These are phyloP conservation scores for Pica pica DNA, from an alignment of 2,113 vertebrate species.

Conservation along the genomic window DNA sequence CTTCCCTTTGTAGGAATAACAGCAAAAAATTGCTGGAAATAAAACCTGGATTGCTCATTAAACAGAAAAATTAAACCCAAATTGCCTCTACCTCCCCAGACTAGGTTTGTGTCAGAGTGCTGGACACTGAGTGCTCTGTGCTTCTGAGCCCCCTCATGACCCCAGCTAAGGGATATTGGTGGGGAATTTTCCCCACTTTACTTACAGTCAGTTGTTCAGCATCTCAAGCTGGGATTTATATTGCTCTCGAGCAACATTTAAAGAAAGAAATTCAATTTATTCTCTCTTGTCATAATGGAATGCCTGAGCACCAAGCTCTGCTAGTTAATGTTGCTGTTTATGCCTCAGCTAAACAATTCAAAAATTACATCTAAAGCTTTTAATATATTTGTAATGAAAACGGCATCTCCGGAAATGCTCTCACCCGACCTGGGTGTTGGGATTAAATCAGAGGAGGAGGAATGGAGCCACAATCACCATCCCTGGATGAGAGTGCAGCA, in stretches of 20 bases:
- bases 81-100: background rate
- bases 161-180: background rate
- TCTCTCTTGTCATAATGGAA: background rate
- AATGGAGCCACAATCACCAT: background rate
- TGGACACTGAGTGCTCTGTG: background rate
- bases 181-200: background rate
- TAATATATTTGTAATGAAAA: conserved; percentile 38
- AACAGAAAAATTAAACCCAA: background rate
- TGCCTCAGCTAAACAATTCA: conserved; percentile 16
- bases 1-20: background rate
- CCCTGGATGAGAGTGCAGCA: background rate
- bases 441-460: background rate
- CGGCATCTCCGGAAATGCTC: background rate
- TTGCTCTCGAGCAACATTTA: conserved; percentile 20
- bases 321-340: conserved; percentile 41
- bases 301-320: background rate
- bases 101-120: background rate
- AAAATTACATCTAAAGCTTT: conserved; percentile 9
- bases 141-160: background rate
- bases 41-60: background rate
- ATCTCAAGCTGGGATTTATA: background rate
- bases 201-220: background rate
- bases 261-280: conserved; percentile 40
- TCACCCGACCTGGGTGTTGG: background rate
- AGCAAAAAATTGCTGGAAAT: background rate